Base-by-base conservation (phyloP, 2,113 vertebrate genomes). In the Parus major region DNA sequence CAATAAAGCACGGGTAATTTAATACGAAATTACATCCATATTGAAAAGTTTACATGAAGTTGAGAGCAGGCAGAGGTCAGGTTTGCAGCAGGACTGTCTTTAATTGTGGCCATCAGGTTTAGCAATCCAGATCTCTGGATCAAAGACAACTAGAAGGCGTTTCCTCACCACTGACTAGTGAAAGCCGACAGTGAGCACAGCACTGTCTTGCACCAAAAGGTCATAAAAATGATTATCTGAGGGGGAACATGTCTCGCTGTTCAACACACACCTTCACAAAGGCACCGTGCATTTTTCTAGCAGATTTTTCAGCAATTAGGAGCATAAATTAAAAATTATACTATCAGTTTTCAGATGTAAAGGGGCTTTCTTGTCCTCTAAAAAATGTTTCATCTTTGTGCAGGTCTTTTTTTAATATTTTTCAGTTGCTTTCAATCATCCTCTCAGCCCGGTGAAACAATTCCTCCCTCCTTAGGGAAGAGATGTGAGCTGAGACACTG, bases 21-120 rank as follows among this genome's bases (percentile, higher is more conserved):
- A 99, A 99, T 98, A 98, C 98, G 88, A 98, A 99, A 99, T 99
- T 99, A 99, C 98, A 99, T 98, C 98, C 98, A 98, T 98, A 98
- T 98, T 97, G 98, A 98, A 99, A 99, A 99, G 98, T 99, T 99
- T 98, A 99, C 98, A 98, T 98, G 98, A 98, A 98, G 97, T 97
- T 96, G 96, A 98, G 97, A 98, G 98, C 98, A 98, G 97, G 88
- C 97, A 98, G 98, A 98, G 98, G 98, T 98, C 98, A 98, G 98
- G 95, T 97, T 98, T 98, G 98, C 97, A 98, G 96, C 90, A 84
- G 97, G 97, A 97, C 97, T 98, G 98, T 97, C 98, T 98, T 98
- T 98, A 98, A 98, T 98, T 98, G 98, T 96, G 97, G 96, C 97
- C 97, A 98, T 98, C 97, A 96, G 98, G 97, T 98, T 98, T 97